Percentiles rank a stretch among this genome's conserved stretches.
phyloP scores from a whole-genome alignment of 2,797 vertebrate species.

The Urosaurus nigricauda region DNA sequence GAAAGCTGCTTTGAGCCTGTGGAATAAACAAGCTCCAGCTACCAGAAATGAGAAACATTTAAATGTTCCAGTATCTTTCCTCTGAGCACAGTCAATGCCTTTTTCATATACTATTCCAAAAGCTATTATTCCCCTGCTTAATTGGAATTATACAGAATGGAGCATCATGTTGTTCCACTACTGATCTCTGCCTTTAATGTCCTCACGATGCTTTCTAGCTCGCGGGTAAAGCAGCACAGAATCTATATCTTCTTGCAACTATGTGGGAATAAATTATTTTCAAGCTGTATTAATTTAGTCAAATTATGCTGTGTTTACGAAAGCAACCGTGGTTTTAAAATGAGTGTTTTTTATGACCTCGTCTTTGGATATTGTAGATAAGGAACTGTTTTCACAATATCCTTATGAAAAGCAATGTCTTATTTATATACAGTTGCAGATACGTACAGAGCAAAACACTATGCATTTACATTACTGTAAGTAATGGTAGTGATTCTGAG shows the following conservation, averaged over 20 bases:
- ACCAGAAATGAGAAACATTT: background rate
- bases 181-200: background rate
- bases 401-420: background rate
- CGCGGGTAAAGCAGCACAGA: background rate
- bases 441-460: conserved; percentile 9
- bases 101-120: background rate
- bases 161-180: background rate
- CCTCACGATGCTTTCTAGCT: background rate
- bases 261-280: background rate
- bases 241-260: background rate
- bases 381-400: background rate
- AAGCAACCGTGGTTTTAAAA: conserved; percentile 10
- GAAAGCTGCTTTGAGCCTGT: conserved; percentile 10
- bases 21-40: conserved; percentile 5
- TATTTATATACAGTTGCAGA: background rate
- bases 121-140: background rate
- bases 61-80: background rate
- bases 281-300: conserved; percentile 10
- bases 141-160: background rate
- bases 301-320: conserved; percentile 12
- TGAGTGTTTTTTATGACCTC: background rate
- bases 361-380: conserved; percentile 9
- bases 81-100: background rate
- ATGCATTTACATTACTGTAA: background rate
- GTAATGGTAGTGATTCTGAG: background rate